Evolutionary conservation across 1,140 invertebrate species (phyloP).

Genomic region (Drosophila sulfurigaster): DNA sequence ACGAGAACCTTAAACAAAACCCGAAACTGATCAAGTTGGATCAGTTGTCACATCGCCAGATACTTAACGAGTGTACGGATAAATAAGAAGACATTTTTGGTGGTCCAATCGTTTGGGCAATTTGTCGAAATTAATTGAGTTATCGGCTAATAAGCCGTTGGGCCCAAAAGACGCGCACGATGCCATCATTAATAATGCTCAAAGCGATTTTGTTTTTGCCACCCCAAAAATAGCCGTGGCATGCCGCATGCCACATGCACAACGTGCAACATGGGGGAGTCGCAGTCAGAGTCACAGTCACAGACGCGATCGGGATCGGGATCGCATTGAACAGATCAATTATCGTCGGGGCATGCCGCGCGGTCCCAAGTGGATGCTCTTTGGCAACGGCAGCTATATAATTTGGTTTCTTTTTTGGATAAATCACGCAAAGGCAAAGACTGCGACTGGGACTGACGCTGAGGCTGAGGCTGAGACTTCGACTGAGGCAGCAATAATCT

Average conservation of each 20-base stretch:
- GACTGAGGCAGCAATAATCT: conserved; percentile 75
- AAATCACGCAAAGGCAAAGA: conserved; percentile 29
- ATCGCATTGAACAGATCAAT: conserved; percentile 77
- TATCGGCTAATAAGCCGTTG: conserved; percentile 72
- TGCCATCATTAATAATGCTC: conserved; percentile 79
- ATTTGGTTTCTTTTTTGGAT: conserved; percentile 15
- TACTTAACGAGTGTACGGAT: neutral
- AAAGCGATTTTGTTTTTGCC: conserved; percentile 43
- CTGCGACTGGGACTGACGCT: neutral
- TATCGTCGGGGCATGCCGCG: conserved; percentile 55
- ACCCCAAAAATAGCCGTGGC: conserved; percentile 51
- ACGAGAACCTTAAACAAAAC: neutral
- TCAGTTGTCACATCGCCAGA: neutral
- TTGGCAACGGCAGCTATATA: conserved; percentile 43
- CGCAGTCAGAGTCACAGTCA: conserved; percentile 39
- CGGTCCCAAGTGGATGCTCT: conserved; percentile 6
- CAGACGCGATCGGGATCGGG: conserved; percentile 57
- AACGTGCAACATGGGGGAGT: conserved; percentile 53
- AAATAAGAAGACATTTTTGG: conserved; percentile 40
- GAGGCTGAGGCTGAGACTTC: conserved; percentile 46
- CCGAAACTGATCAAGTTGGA: conserved; percentile 5
- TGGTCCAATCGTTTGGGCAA: conserved; percentile 42
- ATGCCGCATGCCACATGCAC: conserved; percentile 13
- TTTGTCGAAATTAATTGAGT: conserved; percentile 78
- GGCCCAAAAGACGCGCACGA: conserved; percentile 39